Conservation (phyloP, 2,113 vertebrate species). For the Rhombomys opimus region DNA sequence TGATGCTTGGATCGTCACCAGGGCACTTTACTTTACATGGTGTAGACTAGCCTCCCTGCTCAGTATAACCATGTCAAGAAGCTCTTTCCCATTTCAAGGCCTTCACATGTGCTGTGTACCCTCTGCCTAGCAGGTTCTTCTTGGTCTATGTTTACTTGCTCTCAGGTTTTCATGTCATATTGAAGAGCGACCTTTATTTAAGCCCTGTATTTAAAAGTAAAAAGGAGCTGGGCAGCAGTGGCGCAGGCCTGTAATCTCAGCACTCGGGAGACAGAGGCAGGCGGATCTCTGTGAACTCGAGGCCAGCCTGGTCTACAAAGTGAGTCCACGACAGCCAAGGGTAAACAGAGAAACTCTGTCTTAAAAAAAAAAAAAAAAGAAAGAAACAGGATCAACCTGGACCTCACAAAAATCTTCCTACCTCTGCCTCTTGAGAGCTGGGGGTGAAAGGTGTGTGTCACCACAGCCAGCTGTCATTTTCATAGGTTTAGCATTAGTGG, state of each 20-base stretch:
- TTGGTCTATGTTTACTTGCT: slow-evolving; percentile 10
- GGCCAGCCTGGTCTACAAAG: too few species aligned
- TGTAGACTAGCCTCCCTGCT: neutral
- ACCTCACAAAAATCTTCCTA: neutral
- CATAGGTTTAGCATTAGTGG: neutral
- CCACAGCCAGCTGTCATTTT: neutral
- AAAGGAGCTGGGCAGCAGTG: neutral
- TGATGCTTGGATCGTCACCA: neutral
- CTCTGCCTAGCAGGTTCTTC: neutral
- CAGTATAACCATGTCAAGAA: neutral
- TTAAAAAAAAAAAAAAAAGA: neutral
- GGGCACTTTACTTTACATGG: neutral
- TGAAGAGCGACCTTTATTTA: slow-evolving; percentile 24
- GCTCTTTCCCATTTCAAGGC: neutral
- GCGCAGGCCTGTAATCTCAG: too few species aligned
- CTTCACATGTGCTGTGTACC: neutral
- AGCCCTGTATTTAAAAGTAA: neutral
- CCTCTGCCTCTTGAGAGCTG: neutral
- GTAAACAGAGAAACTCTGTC: too few species aligned
- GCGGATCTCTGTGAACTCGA: too few species aligned
- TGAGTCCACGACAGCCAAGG: too few species aligned
- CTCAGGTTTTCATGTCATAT: neutral
- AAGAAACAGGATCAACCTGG: neutral
- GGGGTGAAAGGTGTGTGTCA: neutral
- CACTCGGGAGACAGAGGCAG: too few species aligned